Evolutionary conservation across 1,140 invertebrate genomes (phyloP), one percentile per base, ranked within the genome.

Genomic region (Anastrepha ludens): DNA sequence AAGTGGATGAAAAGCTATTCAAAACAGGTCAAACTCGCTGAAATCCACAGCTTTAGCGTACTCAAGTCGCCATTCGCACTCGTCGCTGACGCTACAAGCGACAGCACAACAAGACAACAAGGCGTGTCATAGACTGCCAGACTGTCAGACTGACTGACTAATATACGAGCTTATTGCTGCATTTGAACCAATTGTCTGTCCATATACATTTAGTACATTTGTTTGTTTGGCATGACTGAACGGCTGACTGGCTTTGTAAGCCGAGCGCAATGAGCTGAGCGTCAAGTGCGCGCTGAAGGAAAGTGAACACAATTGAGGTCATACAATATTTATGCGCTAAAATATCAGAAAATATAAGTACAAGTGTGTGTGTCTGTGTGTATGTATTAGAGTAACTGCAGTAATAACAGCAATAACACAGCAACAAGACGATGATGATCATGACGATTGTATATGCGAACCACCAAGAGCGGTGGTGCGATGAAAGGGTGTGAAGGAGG

Each of bases 291-390:
- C 47, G n/a, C 44, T 47, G 74, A 81, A 55, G 74, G 74, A 81
- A 81, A 81, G 74, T 81, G 74, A 81, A 81, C 11, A 81, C 74
- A 55, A 81, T 81, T 81, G 74, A 55, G 74, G 74, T 81, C 74
- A 81, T 81, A 55, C 74, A 81, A 81, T 55, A 55, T 81, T 81
- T 50, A 81, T 81, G 74, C 20, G 47, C 74, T 81, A 55, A 81
- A 81, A 81, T 81, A 81, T 81, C 74, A 55, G 50, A 50, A 47
- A 50, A n/a, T 20, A 15, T 50, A 13, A 2, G 29, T 47, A 81
- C n/a, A 62, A 13, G 0, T 55, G 47, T 81, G 47, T 20, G 9
- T 55, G 2, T 50, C 0, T 81, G n/a, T 81, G 47, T 62, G 15
- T 62, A 13, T 62, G 60, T 13, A 62, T 62, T 62, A 13, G 4